Base-by-base conservation (phyloP, 2,113 vertebrate species). In the Megaceryle torquata region DNA sequence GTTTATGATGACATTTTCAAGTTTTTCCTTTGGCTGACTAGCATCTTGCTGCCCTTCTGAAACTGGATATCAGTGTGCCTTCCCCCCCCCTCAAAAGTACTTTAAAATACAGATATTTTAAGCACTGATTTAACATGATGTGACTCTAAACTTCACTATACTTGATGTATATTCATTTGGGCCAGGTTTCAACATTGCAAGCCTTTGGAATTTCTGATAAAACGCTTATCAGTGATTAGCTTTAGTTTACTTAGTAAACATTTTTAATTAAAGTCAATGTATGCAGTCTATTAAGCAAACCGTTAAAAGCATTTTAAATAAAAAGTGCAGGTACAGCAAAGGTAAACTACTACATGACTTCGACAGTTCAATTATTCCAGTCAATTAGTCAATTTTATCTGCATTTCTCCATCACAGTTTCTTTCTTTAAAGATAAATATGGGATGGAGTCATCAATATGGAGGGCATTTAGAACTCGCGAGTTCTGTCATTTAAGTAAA, bases 401-500 rank as follows among this genome's bases (percentile, higher is more conserved):
- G 98, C 97, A 98, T 98, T 98, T 98, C 97, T 96, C 98, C 98
- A 99, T 98, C 98, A 99, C 98, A 98, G 97, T 96, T 98, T 98
- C 98, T 97, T 98, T 98, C 98, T 98, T 98, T 97, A 96, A 97
- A 97, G 96, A 98, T 98, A 99, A 98, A 98, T 98, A 99, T 97
- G 97, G 97, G 93, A 97, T 89, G 90, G 96, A 97, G 94, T 98
- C 98, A 98, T 99, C 99, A 99, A 99, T 99, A 98, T 76, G 94
- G 79, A 96, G 91, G 96, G 95, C 98, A 98, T 99, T 98, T 98
- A 98, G 98, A 98, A 99, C 97, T 97, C 89, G 78, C 28, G 53
- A 96, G 93, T 93, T 93, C 97, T 97, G 98, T 98, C 98, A 99
- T 99, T 99, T 98, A 98, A 98, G 98, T 96, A 98, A 99, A 99